Base-by-base conservation (phyloP, 2,797 vertebrate genomes). In the Pygocentrus nattereri region DNA sequence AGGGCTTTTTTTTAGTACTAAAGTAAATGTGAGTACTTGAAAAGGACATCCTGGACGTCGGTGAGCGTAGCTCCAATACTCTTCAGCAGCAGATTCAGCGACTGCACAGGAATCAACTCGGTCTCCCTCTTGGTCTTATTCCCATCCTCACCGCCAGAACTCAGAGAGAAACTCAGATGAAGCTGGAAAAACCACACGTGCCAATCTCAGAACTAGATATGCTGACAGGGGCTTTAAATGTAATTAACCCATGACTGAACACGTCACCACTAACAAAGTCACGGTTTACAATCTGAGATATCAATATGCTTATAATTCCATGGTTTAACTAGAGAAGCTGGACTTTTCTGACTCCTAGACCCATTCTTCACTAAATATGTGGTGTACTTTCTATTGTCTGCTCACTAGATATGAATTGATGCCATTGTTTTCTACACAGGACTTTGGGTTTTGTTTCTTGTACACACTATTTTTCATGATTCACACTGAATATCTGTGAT, bases 11-110 rank as follows among this genome's bases (percentile, higher is more conserved):
- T 52, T 6, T 18, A 61, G 11, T 52, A 1, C 8, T 13, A 49
- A 67, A 25, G 27, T 49, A 11, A 74, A 59, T 54, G 25, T 70
- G 80, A 0, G 11, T 97, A 99, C 98, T 99, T 98, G 87, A 99
- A 98, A 84, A 99, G 95, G 34, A 99, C 92, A 78, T 99, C 98
- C 91, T 99, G 97, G 11, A 96, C 97, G 5, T 98, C 97, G 8
- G 98, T 98, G 58, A 99, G 96, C 0, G 97, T 98, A n/a, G 98
- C 97, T 21, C 98, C 97, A 69, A 99, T 99, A 73, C 97, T 99
- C 94, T 98, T 98, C 71, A 99, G 94, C 86, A 99, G 90, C 83
- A 99, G 93, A 88, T 99, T 97, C 61, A 99, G 90, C 0, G 93
- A 97, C 88, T 96, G 96, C 52, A 99, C 88, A 0, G 97, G 97